phyloP scores from a whole-genome alignment of 1,140 invertebrate genomes.

The Drosophila orena region DNA sequence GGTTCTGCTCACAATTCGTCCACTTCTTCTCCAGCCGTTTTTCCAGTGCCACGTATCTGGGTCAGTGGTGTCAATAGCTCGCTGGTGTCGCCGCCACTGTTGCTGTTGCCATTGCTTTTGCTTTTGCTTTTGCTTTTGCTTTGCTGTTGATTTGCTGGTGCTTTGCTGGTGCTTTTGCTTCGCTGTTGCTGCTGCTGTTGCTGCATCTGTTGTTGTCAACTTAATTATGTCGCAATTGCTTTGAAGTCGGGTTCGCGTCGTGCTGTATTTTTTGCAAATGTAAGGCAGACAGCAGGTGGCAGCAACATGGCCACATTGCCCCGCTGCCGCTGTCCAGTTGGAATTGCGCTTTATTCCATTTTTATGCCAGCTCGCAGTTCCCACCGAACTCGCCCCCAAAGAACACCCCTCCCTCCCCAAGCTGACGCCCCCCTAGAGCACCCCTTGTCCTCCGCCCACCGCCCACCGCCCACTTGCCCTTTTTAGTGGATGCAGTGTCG shows the following conservation, averaged over 20 bases:
- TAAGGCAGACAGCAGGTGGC: conserved; percentile 75
- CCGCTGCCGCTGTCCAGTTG: conserved; percentile 48
- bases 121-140: conserved; percentile 29
- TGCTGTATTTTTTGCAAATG: conserved; percentile 54
- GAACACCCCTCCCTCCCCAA: too few species aligned
- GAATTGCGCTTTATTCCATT: conserved; percentile 80
- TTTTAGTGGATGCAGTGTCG: conserved; percentile 70
- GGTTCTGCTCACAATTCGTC: conserved; percentile 33
- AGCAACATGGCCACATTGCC: conserved; percentile 45
- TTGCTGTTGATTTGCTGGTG: conserved; percentile 18
- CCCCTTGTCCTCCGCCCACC: background rate
- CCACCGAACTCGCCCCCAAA: conserved; percentile 17
- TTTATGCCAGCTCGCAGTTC: conserved; percentile 49
- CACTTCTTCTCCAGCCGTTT: conserved; percentile 58
- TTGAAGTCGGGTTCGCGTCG: conserved; percentile 64
- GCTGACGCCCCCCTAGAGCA: background rate
- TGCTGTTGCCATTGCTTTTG: conserved; percentile 27
- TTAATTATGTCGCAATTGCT: conserved; percentile 82
- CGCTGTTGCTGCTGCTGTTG: conserved; percentile 19
- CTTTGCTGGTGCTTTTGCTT: conserved; percentile 26
- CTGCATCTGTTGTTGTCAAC: conserved; percentile 71
- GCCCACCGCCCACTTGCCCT: conserved; percentile 34
- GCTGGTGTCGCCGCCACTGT: conserved; percentile 42
- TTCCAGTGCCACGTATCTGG: conserved; percentile 56
- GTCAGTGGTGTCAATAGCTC: conserved; percentile 76